These are phyloP conservation scores for Xerus inauris DNA, from an alignment of 2,113 vertebrate species.

Conservation along the genomic window DNA sequence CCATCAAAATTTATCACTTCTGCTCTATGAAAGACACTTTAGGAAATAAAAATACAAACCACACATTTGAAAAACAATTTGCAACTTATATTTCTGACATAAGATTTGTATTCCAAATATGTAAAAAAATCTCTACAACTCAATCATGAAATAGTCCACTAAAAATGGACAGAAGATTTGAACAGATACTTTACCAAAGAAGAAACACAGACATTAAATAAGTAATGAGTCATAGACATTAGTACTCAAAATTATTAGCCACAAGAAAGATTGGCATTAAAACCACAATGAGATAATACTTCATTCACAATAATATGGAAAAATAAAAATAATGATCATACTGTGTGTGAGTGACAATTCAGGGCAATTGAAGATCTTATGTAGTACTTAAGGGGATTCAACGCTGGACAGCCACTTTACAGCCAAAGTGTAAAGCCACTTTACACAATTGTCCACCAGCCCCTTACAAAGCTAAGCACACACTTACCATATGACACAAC, in stretches of 20 bases:
- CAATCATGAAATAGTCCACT: not conserved
- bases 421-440: too few relatives aligned
- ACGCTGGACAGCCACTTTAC: not conserved
- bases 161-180: not conserved
- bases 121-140: not conserved
- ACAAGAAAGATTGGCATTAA: slow-evolving; percentile 1
- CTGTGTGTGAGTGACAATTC: not conserved
- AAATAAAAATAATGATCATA: not conserved
- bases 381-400: not conserved
- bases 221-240: not conserved
- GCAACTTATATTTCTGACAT: not conserved
- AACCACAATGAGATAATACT: not conserved
- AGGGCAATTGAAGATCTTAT: not conserved
- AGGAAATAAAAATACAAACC: not conserved
- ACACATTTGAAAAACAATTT: not conserved
- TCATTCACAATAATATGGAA: not conserved
- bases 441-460: not conserved
- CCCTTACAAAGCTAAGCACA: not conserved
- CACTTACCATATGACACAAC: not conserved
- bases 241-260: not conserved
- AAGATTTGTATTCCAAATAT: not conserved
- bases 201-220: not conserved
- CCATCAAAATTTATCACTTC: not conserved
- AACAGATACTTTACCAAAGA: not conserved
- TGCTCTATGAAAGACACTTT: not conserved